Percentiles rank a stretch among this genome's conserved stretches.
phyloP scores from a whole-genome alignment of 2,888 invertebrate species.

The Macrosoma leucophasiata region DNA sequence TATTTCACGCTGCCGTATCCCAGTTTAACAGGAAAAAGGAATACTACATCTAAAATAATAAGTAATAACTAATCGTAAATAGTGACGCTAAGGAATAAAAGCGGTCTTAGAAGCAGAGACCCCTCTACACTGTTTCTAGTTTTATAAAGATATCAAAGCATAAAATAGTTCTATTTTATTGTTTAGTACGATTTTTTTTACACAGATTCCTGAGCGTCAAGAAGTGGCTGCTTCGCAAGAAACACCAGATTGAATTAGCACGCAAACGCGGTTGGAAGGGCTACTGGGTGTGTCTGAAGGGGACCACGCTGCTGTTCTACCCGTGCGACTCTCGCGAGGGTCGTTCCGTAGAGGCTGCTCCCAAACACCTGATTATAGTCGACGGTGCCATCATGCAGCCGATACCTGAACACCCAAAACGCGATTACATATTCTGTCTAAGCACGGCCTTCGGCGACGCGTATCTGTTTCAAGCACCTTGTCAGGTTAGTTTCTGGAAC shows the following conservation, averaged over 20 bases:
- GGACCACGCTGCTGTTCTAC: constrained; percentile 96
- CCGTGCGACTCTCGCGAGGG: constrained; percentile 95
- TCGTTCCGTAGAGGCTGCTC: constrained; percentile 92
- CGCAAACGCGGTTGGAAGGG: constrained; percentile 98
- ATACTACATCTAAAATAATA: constrained; percentile 15
- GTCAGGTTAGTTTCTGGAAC: constrained; percentile 80
- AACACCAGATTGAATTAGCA: constrained; percentile 97
- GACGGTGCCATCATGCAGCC: constrained; percentile 99
- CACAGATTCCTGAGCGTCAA: constrained; percentile 96
- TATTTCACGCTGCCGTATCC: too few relatives aligned
- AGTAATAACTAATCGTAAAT: constrained; percentile 2
- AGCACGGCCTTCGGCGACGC: constrained; percentile 99
- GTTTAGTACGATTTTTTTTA: constrained; percentile 76
- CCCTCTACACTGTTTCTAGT: too few relatives aligned
- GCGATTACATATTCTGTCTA: constrained; percentile 98
- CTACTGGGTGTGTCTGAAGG: constrained; percentile 98
- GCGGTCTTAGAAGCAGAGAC: too few relatives aligned
- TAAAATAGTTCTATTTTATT: constrained; percentile 37
- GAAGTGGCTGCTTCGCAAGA: constrained; percentile 97
- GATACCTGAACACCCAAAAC: constrained; percentile 98
- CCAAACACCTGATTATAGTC: constrained; percentile 96
- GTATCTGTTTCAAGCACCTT: constrained; percentile 95
- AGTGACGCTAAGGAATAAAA: too few relatives aligned
- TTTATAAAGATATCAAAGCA: neutral
- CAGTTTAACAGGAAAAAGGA: constrained; percentile 10